Evolutionary conservation across 64 coral and sea anemone genomes (phyloP), one percentile per base, ranked within the genome.

Genomic region (Pocillopora verrucosa): DNA sequence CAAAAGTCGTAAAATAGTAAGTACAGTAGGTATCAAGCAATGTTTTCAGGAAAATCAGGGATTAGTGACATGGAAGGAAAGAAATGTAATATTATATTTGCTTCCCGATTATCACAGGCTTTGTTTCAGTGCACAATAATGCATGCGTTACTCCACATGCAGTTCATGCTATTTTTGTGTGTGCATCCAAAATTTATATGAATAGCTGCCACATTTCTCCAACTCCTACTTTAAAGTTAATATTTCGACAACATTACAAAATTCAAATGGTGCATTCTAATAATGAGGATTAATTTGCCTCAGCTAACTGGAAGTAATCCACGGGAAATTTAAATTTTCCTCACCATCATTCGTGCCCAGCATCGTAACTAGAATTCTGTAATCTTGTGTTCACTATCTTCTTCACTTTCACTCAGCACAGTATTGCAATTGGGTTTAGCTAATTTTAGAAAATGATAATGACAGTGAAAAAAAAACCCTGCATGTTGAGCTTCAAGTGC

Each of bases 51-150:
- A 65, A 65, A 65, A 65, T 65, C 20, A 13, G 63, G 12, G 63
- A 65, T 36, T 34, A 74, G 72, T 74, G 24, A 74, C 13, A 74
- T n/a, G 10, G n/a, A 73, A 30, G n/a, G n/a, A 73, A 13, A 74
- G 72, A 74, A 74, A 74, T 73, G 25, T 73, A 73, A 73, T 73
- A 73, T 73, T 14, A 74, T 74, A 74, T 74, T 74, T 74, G 30
- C 72, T 73, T 73, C 25, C 25, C 22, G 69, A 73, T 73, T 34
- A 34, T 73, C 69, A 73, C 11, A 26, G 5, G 69, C 69, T 74
- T 74, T 74, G 19, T n/a, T 67, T 67, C 64, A 67, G 64, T n/a
- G 64, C 19, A 67, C 2, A n/a, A 34, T 74, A 34, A 35, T 74
- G 72, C 25, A n/a, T 74, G 72, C 72, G 4, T 74, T 36, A 74